phyloP scores from a whole-genome alignment of 2,113 vertebrate species.

The Puntigrus tetrazona region DNA sequence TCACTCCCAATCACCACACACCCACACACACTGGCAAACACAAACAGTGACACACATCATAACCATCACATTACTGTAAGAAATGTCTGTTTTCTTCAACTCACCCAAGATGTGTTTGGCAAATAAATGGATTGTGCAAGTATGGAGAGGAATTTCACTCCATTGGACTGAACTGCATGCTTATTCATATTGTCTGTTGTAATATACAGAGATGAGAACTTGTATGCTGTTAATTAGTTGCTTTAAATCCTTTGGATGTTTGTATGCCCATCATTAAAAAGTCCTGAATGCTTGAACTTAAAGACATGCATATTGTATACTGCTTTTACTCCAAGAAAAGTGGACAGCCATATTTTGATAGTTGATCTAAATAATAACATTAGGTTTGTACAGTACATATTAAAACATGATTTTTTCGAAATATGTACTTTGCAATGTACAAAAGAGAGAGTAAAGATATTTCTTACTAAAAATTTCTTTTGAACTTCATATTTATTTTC shows the following conservation, averaged over 20 bases:
- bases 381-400: background rate
- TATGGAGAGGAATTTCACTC: background rate
- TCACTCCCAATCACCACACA: constrained; percentile 19
- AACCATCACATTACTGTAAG: constrained; percentile 39
- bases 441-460: background rate
- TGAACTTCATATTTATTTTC: too few relatives aligned
- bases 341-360: background rate
- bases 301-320: background rate
- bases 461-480: background rate
- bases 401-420: background rate
- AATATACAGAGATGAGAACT: background rate
- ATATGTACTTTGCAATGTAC: background rate
- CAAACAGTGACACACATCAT: constrained; percentile 37
- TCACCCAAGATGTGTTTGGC: constrained; percentile 11
- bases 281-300: background rate
- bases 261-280: background rate
- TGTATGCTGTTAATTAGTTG: background rate
- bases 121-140: constrained; percentile 39
- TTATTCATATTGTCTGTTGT: constrained; percentile 21
- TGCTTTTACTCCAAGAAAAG: background rate
- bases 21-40: constrained; percentile 16
- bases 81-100: constrained; percentile 41
- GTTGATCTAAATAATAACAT: background rate
- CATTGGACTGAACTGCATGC: constrained; percentile 43
- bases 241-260: background rate